Evolutionary conservation across 2,797 vertebrate species (phyloP).

Genomic region (Melanogrammus aeglefinus): DNA sequence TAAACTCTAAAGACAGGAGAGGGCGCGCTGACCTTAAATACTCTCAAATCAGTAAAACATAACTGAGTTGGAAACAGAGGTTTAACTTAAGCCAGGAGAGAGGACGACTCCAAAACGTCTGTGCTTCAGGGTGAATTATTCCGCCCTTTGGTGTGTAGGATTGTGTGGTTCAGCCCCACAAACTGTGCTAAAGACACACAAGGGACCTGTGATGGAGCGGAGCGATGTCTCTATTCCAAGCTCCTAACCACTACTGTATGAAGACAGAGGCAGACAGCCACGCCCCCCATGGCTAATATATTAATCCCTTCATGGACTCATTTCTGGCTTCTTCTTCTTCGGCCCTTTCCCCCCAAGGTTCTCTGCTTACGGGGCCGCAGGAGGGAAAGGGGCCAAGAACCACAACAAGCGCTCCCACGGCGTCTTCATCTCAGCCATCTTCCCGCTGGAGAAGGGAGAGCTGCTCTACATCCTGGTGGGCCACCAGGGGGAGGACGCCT

Average conservation of each 20-base stretch:
- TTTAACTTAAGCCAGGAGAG: neutral
- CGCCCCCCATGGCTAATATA: neutral
- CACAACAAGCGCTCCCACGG: conserved; percentile 86
- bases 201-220: neutral
- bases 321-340: neutral
- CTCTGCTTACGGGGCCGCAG: conserved; percentile 86
- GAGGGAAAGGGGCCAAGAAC: conserved; percentile 90
- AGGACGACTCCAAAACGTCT: neutral
- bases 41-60: neutral
- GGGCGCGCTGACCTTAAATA: neutral
- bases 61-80: neutral
- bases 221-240: neutral
- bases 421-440: conserved; percentile 85
- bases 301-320: neutral
- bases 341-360: conserved; percentile 68
- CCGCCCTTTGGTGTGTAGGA: neutral
- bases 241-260: neutral
- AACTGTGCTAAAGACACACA: neutral
- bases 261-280: neutral
- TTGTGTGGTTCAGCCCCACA: conserved; percentile 1
- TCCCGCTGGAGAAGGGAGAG: conserved; percentile 83
- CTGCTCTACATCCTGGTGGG: conserved; percentile 85
- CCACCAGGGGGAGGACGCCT: conserved; percentile 89
- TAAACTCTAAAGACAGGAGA: neutral
- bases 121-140: neutral